Evolutionary conservation across 2,888 invertebrate species (phyloP), one percentile per base, ranked within the genome.

Genomic region (Oscheius sp.): DNA sequence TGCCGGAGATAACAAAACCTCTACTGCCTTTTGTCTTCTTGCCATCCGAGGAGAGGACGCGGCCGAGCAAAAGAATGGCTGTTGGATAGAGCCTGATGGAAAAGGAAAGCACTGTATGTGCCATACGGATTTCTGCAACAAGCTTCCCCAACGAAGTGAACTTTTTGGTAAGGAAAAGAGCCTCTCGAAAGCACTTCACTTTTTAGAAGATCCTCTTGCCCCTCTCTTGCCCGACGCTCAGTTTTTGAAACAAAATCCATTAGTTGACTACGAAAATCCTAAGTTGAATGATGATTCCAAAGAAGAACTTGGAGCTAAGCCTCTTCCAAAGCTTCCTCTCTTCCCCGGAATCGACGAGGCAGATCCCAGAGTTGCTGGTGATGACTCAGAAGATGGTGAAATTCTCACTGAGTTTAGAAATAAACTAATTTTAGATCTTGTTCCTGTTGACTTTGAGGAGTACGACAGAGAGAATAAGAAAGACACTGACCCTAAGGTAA

Each of bases 31-130:
- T 63, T 83, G 83, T 52, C 75, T 83, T 15, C 69, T 82, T 12
- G 77, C 76, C 42, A 75, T 69, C 67, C n/a, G 34, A 71, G 76
- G 69, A 25, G 67, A 66, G 20, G 71, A 75, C 46, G 68, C 70
- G 53, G 72, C 69, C 15, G 72, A 77, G n/a, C 65, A 70, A 3
- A 74, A 78, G 53, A 67, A 72, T 29, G 83, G 83, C 20, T 83
- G 83, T 65, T 83, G 83, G 83, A 50, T 80, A 53, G 83, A 83
- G 68, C 71, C 78, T n/a, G 81, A 80, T 58, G 79, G 80, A 33
- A 75, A 74, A 53, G 80, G 83, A 25, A 80, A 78, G 57, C 82
- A 83, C 66, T 83, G 83, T 52, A 74, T 83, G 72, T 83, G 83
- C 68, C 73, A 75, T 55, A 66, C 70, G 34, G 79, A 83, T 61